Evolutionary conservation across 1,140 invertebrate genomes (phyloP), one percentile per base, ranked within the genome.

Genomic region (Trachymyrmex cornetzi): DNA sequence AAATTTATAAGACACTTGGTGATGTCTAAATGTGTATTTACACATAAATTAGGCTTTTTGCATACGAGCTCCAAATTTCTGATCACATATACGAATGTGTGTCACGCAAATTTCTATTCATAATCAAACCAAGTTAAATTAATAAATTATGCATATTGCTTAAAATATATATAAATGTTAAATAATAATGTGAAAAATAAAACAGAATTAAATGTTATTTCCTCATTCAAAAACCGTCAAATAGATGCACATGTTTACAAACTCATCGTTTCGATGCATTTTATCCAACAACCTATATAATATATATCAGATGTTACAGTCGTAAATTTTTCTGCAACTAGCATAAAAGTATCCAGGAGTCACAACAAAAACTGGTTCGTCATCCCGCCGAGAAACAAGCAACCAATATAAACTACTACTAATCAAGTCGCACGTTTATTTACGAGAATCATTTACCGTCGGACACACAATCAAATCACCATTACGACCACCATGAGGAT

Each of bases 331-430:
- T 44, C 27, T 16, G 2, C n/a, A 24, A 7, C 14, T 19, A 79
- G 19, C 27, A 16, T n/a, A 44, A 24, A 71, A 82, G 24, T 12
- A 24, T 57, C 3, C 27, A 27, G 11, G 0, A 44, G 44, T 57
- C 22, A 59, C 7, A 27, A 44, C 22, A 71, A 24, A 82, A 82
- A 48, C 2, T 16, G 24, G n/a, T 82, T 82, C 48, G 3, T 44
- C 11, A 22, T 53, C 19, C 11, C 6, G 30, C 12, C 9, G 1
- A 34, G 22, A 24, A n/a, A 71, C 6, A 81, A n/a, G 16, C 22
- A 44, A 71, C 7, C n/a, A 55, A 55, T 53, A 57, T 57, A 16
- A 59, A 71, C 48, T 81, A 69, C 30, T 27, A 16, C 44, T n/a
- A 59, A 63, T 0, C 30, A 11, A 55, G 55, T 81, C 79, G 12